Evolutionary conservation across 2,888 invertebrate species (phyloP).

Genomic region (Acanthacorydalis orientalis): DNA sequence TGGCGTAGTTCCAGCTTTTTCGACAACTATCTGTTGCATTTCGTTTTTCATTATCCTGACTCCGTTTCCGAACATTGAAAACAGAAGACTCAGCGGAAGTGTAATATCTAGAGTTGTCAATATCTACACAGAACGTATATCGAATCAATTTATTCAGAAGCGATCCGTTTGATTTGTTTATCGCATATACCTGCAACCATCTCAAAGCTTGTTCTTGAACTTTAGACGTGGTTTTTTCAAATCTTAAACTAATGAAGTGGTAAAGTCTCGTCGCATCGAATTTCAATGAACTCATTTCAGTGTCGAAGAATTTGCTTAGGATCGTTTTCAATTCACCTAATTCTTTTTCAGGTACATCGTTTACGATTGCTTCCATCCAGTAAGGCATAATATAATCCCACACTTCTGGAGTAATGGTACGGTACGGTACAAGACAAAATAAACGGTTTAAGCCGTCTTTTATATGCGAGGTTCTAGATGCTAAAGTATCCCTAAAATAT

Average conservation of each 20-base stretch:
- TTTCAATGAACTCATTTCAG: constrained; percentile 87
- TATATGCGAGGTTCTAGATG: constrained; percentile 74
- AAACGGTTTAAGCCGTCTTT: constrained; percentile 89
- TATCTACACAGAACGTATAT: constrained; percentile 37
- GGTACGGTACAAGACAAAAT: constrained; percentile 93
- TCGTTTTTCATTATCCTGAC: constrained; percentile 52
- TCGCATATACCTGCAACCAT: constrained; percentile 83
- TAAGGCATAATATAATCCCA: constrained; percentile 99
- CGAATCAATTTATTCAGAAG: not conserved
- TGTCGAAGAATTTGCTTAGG: constrained; percentile 85
- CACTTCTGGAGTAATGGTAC: constrained; percentile 87
- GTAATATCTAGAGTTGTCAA: constrained; percentile 79
- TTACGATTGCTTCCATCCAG: constrained; percentile 96
- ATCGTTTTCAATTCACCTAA: constrained; percentile 68
- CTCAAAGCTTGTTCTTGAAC: constrained; percentile 77
- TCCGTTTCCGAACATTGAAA: constrained; percentile 81
- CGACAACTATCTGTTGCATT: constrained; percentile 23
- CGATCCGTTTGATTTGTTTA: constrained; percentile 9
- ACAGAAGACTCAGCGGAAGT: constrained; percentile 72
- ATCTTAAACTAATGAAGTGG: constrained; percentile 77
- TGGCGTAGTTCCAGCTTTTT: not conserved
- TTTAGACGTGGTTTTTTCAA: constrained; percentile 61
- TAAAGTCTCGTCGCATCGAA: constrained; percentile 92
- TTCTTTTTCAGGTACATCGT: constrained; percentile 81
- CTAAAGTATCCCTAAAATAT: constrained; percentile 55